Percentiles rank a stretch among this genome's conserved stretches.
These are phyloP conservation scores for Holacanthus passer DNA, from an alignment of 2,113 vertebrate species.

Conservation along the genomic window DNA sequence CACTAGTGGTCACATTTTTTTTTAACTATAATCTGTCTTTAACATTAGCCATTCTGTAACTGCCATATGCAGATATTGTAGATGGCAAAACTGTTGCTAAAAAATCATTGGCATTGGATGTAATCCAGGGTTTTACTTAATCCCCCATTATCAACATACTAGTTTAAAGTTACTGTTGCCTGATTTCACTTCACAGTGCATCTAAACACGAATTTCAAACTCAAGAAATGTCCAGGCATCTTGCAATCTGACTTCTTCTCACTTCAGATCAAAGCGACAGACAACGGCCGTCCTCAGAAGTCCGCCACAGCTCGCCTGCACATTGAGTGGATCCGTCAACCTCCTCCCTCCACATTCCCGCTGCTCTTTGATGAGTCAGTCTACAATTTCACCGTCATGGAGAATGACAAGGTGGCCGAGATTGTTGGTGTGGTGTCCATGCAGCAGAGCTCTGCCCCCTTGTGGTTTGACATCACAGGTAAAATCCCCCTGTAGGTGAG, in stretches of 20 bases:
- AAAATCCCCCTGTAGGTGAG: constrained; percentile 58
- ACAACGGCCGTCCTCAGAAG: constrained; percentile 96
- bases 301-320: constrained; percentile 94
- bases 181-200: not conserved
- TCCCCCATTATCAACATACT: not conserved
- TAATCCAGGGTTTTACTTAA: not conserved
- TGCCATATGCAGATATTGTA: not conserved
- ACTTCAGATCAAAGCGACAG: constrained; percentile 93
- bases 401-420: constrained; percentile 93
- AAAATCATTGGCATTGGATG: not conserved
- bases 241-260: constrained; percentile 17
- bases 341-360: constrained; percentile 77
- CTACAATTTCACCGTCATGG: constrained; percentile 98
- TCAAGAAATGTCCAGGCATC: not conserved
- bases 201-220: not conserved
- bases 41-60: not conserved
- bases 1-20: too few relatives aligned
- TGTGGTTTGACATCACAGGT: constrained; percentile 98
- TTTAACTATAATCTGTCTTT: too few relatives aligned
- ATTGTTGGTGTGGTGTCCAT: constrained; percentile 96
- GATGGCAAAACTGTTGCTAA: not conserved
- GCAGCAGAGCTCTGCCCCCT: constrained; percentile 87
- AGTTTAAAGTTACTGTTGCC: not conserved
- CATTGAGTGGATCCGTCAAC: constrained; percentile 96
- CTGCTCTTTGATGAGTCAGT: constrained; percentile 92